Base-by-base conservation (phyloP, 2,113 vertebrate species). In the Larimichthys crocea region DNA sequence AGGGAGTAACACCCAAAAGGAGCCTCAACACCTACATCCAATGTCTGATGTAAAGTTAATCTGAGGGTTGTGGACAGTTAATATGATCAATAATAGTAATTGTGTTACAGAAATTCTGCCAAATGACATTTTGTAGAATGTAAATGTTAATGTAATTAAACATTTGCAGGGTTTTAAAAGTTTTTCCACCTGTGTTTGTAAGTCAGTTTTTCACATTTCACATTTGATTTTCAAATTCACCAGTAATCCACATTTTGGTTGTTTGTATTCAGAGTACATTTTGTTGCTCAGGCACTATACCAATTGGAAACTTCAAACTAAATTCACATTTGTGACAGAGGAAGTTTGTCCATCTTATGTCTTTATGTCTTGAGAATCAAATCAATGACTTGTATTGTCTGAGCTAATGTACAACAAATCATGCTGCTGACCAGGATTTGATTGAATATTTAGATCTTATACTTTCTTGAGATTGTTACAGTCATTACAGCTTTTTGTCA, bases 1-100 rank as follows among this genome's bases (percentile, higher is more conserved):
- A 20, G 24, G 16, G 52, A 71, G 53, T 42, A 64, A 82, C 53
- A 69, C 19, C 56, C 22, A 48, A 64, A 65, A 52, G 49, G 22
- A 55, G 17, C 50, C 52, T 56, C n/a, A 24, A 48, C 19, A 49
- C 6, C 0, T 24, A 22, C n/a, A 35, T 61, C 24, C 3, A 50
- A 14, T 49, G 14, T 61, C 22, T 49, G 19, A 19, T 22, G 46
- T 11, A 40, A 5, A 62, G 40, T 44, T n/a, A 42, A 60, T 48
- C n/a, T 56, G 17, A 50, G 44, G 35, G 7, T 17, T 63, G 12
- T 31, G 11, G 42, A 49, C 26, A 40, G 29, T 55, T 62, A 17
- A 48, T 14, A 49, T 49, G 0, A 24, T 63, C 50, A 55, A 1
- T n/a, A 26, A 49, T 35, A 22, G 3, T 12, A 19, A 2, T 48